phyloP scores from a whole-genome alignment of 2,113 vertebrate genomes.

The Bostrychus sinensis region DNA sequence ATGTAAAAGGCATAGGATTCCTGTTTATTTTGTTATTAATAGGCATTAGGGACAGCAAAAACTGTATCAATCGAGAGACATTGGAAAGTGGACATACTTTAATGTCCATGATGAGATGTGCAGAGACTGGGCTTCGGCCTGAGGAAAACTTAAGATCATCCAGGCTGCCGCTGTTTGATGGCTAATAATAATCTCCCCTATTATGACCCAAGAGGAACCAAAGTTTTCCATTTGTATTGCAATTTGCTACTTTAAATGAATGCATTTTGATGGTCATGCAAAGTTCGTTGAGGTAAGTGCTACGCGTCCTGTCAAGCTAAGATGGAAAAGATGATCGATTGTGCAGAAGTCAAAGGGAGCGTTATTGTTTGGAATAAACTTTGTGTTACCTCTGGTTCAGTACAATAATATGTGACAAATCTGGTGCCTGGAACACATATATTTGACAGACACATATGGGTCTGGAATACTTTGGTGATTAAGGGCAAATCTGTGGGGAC shows the following conservation, averaged over 20 bases:
- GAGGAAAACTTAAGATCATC: slow-evolving; percentile 43
- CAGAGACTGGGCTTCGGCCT: slow-evolving; percentile 49
- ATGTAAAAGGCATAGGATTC: too few species aligned
- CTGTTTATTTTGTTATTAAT: too few species aligned
- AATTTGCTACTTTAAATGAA: neutral
- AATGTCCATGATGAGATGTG: slow-evolving; percentile 56
- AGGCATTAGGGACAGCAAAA: slow-evolving; percentile 28
- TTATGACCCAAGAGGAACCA: slow-evolving; percentile 21
- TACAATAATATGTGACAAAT: neutral
- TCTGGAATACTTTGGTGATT: neutral
- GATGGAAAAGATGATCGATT: slow-evolving; percentile 39
- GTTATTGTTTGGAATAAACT: slow-evolving; percentile 7
- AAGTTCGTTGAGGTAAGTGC: slow-evolving; percentile 25
- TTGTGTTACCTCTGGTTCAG: neutral
- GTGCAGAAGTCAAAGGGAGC: slow-evolving; percentile 8
- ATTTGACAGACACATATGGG: neutral
- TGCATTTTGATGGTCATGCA: neutral
- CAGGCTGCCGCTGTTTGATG: slow-evolving; percentile 49
- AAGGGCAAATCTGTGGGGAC: neutral
- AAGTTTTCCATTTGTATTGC: slow-evolving; percentile 24
- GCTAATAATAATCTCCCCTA: slow-evolving; percentile 40
- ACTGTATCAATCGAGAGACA: slow-evolving; percentile 42
- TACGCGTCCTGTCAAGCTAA: slow-evolving; percentile 13
- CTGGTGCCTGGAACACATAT: neutral
- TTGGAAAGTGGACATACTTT: slow-evolving; percentile 25